A percentile compares a stretch with the other conserved stretches of the same genome.
Conservation (phyloP, 1,140 invertebrate genomes). For the Drosophila ercepeae region DNA sequence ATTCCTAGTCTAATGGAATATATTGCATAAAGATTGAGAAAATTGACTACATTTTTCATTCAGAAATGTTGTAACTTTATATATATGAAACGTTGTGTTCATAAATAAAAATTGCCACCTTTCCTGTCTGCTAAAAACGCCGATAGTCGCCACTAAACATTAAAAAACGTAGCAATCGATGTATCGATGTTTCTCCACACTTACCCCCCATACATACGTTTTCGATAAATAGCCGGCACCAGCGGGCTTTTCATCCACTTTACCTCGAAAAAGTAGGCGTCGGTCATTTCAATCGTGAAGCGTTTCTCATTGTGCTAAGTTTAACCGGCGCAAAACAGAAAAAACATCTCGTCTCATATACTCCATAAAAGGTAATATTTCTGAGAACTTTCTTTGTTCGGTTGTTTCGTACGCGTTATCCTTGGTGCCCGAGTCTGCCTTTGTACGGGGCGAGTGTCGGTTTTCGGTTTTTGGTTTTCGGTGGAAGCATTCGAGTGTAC, state of each 20-base stretch:
- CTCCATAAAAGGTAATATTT: constrained; percentile 72
- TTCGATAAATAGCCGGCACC: constrained; percentile 4
- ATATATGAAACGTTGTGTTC: too few relatives aligned
- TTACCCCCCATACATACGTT: neutral
- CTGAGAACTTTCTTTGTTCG: constrained; percentile 30
- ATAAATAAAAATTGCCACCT: too few relatives aligned
- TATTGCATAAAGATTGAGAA: too few relatives aligned
- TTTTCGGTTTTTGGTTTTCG: constrained; percentile 1
- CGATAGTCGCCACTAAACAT: too few relatives aligned
- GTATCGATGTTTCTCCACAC: neutral
- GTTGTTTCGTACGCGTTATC: constrained; percentile 37
- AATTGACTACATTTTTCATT: too few relatives aligned
- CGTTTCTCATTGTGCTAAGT: constrained; percentile 68
- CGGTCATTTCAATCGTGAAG: constrained; percentile 62
- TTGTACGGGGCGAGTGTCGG: constrained; percentile 11
- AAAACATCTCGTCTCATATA: constrained; percentile 37
- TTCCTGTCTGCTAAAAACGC: too few relatives aligned
- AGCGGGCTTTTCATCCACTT: constrained; percentile 55
- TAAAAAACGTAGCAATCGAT: too few relatives aligned
- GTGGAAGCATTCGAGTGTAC: constrained; percentile 48
- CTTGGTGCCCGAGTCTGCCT: neutral
- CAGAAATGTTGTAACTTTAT: too few relatives aligned
- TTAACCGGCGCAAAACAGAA: constrained; percentile 47
- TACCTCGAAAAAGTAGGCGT: constrained; percentile 70
- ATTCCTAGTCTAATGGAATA: too few relatives aligned